Base-by-base conservation (phyloP, 2,113 vertebrate genomes). In the Numida meleagris region DNA sequence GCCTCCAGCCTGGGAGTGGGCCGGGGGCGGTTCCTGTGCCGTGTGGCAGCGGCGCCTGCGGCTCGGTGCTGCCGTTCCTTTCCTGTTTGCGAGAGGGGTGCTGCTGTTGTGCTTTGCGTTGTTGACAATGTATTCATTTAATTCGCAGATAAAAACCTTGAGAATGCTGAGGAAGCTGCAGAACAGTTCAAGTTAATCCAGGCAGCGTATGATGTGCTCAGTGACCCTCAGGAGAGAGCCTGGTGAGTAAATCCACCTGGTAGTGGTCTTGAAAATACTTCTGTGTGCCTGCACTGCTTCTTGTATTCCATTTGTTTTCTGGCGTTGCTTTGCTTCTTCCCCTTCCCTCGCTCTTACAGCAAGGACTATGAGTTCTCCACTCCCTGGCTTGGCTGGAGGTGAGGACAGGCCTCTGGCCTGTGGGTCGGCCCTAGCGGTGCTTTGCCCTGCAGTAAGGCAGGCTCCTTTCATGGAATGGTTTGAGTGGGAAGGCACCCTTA, bases 151-250 rank as follows among this genome's bases (percentile, higher is more conserved):
- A 99, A 99, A 97, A 99, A 99, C 88, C 96, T 99, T 93, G 99
- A 99, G 66, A 99, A 98, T 65, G 97, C 98, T 0, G 98, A 99
- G 68, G 99, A 99, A 65, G 99, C 99, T 1, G 98, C 99, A 0
- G 99, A 99, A 62, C 98, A 99, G 51, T 99, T 99, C 94, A 99
- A 99, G 89, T 91, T 99, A 91, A 99, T 99, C 80, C 99, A 99
- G 95, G 99, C 99, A 9, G 99, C 99, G 0, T 99, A 99, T 16
- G 99, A 99, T 15, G 99, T 99, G 10, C 97, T 99, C 55, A 98
- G 99, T 88, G 99, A 99, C 96, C 98, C 98, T 16, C 99, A 99
- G 96, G 99, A 99, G 76, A 98, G 99, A 97, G 99, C 99, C 9
- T 99, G 99, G 99, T 99, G 81, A 88, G 97, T 90, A 14, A 55